Evolutionary conservation across 2,888 invertebrate species (phyloP).

Genomic region (Acleris sparsana): DNA sequence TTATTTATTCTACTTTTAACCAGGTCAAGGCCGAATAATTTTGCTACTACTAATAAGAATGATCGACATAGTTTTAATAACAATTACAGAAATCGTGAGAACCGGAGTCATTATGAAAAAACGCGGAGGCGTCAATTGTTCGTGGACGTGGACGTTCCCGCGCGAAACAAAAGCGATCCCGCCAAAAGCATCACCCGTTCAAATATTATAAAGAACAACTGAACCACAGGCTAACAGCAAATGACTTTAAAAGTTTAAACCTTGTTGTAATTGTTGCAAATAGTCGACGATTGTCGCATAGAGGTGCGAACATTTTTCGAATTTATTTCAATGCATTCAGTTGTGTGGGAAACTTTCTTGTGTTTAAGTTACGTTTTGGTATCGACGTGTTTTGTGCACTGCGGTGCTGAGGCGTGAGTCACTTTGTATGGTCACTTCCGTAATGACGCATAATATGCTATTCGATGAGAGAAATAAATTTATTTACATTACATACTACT

Average conservation of each 20-base stretch:
- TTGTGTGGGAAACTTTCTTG: slow-evolving; percentile 25
- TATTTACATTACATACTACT: slow-evolving; percentile 3
- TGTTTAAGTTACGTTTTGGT: slow-evolving; percentile 6
- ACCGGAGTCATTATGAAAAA: slow-evolving; percentile 32
- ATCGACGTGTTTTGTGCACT: slow-evolving; percentile 9
- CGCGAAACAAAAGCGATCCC: slow-evolving; percentile 32
- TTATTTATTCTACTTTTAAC: slow-evolving; percentile 16
- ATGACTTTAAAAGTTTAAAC: slow-evolving; percentile 7
- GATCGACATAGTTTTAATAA: slow-evolving; percentile 4
- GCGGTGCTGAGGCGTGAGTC: slow-evolving; percentile 20
- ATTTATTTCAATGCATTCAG: slow-evolving; percentile 6
- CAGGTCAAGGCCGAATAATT: slow-evolving; percentile 19
- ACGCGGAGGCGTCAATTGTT: slow-evolving; percentile 34
- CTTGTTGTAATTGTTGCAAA: slow-evolving; percentile 25
- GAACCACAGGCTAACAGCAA: slow-evolving; percentile 21
- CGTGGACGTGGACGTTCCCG: slow-evolving; percentile 16
- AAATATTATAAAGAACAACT: background rate
- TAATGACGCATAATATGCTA: slow-evolving; percentile 14
- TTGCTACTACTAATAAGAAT: background rate
- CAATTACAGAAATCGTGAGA: slow-evolving; percentile 27
- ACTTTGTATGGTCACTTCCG: slow-evolving; percentile 14
- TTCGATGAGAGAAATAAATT: background rate
- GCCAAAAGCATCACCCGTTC: slow-evolving; percentile 34
- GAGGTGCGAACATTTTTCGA: slow-evolving; percentile 22
- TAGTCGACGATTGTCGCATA: slow-evolving; percentile 32